Conservation (phyloP, 2,888 invertebrate species). For the Drosophila colorata region DNA sequence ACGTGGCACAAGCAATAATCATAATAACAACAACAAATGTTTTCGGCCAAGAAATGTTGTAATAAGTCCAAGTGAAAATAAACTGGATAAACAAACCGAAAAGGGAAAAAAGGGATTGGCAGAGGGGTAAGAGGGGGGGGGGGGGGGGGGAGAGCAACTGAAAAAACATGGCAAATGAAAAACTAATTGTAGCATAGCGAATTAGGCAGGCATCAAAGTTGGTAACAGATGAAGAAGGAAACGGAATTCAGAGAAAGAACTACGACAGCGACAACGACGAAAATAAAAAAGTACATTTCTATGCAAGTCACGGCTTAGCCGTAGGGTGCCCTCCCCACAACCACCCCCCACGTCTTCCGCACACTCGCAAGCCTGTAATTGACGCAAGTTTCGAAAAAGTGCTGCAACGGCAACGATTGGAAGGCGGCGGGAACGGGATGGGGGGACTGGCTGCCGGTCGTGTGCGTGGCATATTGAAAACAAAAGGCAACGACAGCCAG, state of each 20-base stretch:
- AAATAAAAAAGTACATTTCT: slow-evolving; percentile 54
- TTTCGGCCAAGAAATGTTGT: slow-evolving; percentile 33
- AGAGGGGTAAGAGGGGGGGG: too few relatives aligned
- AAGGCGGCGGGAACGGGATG: neutral
- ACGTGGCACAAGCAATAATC: slow-evolving; percentile 55
- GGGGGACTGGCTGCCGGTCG: slow-evolving; percentile 7
- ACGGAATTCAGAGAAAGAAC: slow-evolving; percentile 8
- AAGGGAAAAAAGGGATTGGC: neutral
- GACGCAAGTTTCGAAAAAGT: slow-evolving; percentile 68
- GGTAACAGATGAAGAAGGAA: slow-evolving; percentile 27
- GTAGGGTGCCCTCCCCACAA: slow-evolving; percentile 22
- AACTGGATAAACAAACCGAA: slow-evolving; percentile 21
- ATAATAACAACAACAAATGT: slow-evolving; percentile 52
- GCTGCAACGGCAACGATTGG: slow-evolving; percentile 34
- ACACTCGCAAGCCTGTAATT: slow-evolving; percentile 50
- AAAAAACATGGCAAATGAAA: slow-evolving; percentile 69
- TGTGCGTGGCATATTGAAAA: slow-evolving; percentile 73
- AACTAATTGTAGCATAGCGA: slow-evolving; percentile 79
- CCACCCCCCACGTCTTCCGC: neutral
- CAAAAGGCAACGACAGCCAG: slow-evolving; percentile 37
- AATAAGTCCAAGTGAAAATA: slow-evolving; percentile 59
- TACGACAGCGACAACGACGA: slow-evolving; percentile 14
- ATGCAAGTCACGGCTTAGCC: slow-evolving; percentile 74
- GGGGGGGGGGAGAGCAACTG: slow-evolving; percentile 10
- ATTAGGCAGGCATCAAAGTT: slow-evolving; percentile 67